These are phyloP conservation scores for Aptenodytes forsteri DNA, from an alignment of 2,113 vertebrate genomes.

Conservation along the genomic window DNA sequence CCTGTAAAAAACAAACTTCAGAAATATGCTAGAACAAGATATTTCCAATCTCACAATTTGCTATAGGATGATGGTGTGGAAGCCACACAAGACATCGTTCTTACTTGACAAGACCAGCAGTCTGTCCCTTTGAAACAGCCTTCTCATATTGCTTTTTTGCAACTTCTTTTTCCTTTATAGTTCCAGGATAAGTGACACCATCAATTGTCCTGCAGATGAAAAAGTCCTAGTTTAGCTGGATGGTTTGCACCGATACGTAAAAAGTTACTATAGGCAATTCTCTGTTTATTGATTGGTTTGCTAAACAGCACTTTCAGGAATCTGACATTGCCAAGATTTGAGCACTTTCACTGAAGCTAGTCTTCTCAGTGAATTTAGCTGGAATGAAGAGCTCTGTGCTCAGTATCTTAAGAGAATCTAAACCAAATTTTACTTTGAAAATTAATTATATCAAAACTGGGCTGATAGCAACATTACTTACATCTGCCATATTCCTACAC, in stretches of 20 bases:
- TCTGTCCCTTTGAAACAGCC: conserved; percentile 87
- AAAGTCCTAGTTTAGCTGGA: neutral
- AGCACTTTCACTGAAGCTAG: neutral
- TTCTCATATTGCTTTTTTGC: conserved; percentile 87
- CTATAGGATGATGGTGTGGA: neutral
- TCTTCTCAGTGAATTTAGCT: neutral
- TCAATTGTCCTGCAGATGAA: conserved; percentile 81
- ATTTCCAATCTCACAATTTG: neutral
- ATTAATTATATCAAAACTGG: neutral
- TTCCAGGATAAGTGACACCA: conserved; percentile 82
- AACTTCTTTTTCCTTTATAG: conserved; percentile 87
- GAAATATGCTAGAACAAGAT: neutral
- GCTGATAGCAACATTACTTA: neutral
- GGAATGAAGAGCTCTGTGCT: neutral
- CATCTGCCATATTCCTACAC: neutral
- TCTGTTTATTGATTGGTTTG: neutral
- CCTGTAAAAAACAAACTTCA: neutral
- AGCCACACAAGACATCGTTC: neutral
- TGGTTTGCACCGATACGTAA: neutral
- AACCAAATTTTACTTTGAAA: neutral
- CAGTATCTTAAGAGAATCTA: neutral
- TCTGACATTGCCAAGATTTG: neutral
- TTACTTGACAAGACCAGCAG: conserved; percentile 91
- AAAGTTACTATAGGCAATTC: neutral
- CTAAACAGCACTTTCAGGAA: neutral